Percentiles rank a stretch among this genome's conserved stretches.
These are phyloP conservation scores for Drosophila hawaiiensis DNA, from an alignment of 2,888 invertebrate genomes.

Conservation along the genomic window DNA sequence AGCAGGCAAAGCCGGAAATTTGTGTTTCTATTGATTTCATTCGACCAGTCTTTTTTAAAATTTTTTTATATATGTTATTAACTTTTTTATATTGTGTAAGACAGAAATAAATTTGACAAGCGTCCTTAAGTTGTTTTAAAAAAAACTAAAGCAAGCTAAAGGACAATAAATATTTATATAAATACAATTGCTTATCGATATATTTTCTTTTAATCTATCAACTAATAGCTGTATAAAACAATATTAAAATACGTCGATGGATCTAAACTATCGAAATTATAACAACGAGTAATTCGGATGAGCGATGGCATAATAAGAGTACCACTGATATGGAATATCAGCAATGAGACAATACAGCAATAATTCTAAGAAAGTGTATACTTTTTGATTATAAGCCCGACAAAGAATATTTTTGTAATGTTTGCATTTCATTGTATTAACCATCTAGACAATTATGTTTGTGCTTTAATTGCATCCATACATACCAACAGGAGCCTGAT, in stretches of 20 bases:
- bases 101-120: background rate
- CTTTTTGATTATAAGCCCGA: background rate
- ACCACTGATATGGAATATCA: background rate
- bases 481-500: background rate
- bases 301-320: background rate
- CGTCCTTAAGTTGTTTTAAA: too few relatives aligned
- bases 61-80: background rate
- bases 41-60: background rate
- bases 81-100: background rate
- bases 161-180: too few relatives aligned
- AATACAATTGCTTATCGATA: background rate
- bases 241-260: background rate
- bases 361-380: background rate
- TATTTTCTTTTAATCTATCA: background rate
- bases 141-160: too few relatives aligned
- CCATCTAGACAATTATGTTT: too few relatives aligned
- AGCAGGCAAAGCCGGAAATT: background rate
- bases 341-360: background rate
- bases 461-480: too few relatives aligned
- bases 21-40: background rate
- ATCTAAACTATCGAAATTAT: background rate
- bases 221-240: background rate
- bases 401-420: too few relatives aligned
- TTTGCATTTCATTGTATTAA: too few relatives aligned
- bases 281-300: background rate